Evolutionary conservation across 2,113 vertebrate species (phyloP), one percentile per base, ranked within the genome.

Genomic region (Brachyistius frenatus): DNA sequence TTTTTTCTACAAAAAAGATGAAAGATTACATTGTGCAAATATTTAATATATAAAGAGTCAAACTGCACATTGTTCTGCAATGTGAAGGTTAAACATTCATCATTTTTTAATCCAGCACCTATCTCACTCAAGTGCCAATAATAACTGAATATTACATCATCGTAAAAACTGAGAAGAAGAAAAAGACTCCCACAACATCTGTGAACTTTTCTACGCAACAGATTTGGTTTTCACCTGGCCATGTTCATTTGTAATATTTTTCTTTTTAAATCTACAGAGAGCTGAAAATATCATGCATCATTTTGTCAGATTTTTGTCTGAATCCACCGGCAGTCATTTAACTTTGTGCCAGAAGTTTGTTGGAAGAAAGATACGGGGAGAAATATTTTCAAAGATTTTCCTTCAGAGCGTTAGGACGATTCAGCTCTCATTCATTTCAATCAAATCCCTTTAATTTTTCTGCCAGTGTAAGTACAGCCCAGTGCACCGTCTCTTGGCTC

Each of bases 401-500:
- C 30, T 36, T 23, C n/a, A 47, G 64, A 63, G 37, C n/a, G 49
- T 80, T 85, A 73, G 63, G 67, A 85, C 49, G 46, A 52, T 39
- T 60, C 8, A 7, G 31, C 63, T 83, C 55, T 15, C 64, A 63
- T 68, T 86, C 55, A 37, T 77, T 86, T 86, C 30, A 54, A 39
- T 84, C 49, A 75, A 52, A 71, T 75, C 78, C 53, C 55, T 83
- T 83, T 79, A 60, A 64, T 83, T 88, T 46, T 66, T 78, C 52
- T 57, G 33, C 55, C 62, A 69, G 76, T 69, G 54, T 75, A 86
- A 81, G 61, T 82, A 66, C 75, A 78, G 75, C 50, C 66, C 46
- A 14, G 49, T 83, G 61, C 80, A 74, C 73, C 31, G 54, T 73
- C 58, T 86, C 55, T 81, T 81, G 84, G 84, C 78, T 91, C 78